Evolutionary conservation across 2,113 vertebrate species (phyloP), one percentile per base, ranked within the genome.

Genomic region (Pteruthius melanotis): DNA sequence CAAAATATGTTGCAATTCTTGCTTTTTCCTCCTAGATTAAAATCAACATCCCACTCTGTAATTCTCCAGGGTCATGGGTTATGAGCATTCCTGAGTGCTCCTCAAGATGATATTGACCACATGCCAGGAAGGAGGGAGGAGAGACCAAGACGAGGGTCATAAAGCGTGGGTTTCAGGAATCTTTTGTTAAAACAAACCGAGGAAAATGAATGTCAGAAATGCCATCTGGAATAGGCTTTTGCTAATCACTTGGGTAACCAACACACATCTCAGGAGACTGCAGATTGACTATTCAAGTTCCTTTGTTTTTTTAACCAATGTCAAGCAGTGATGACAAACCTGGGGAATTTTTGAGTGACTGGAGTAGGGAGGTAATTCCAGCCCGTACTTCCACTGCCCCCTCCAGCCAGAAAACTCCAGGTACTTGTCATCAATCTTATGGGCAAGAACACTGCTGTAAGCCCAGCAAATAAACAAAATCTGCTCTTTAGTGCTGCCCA

Each of bases 1-100:
- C 85, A 92, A 93, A 96, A 54, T 71, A 94, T 61, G 59, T 59
- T 85, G 86, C 65, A 93, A 87, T 65, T 63, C 81, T 85, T 89
- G 78, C 49, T 84, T 93, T 91, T 42, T 85, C 63, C 52, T 92
- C 63, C 40, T 63, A 71, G 69, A 92, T 89, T 84, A 93, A 95
- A 96, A 89, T 45, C 56, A 82, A 89, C 86, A 92, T 89, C 57
- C 83, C 82, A 87, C 61, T 84, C 68, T 75, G 33, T 66, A 89
- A 92, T 57, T 93, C 88, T 93, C 28, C 71, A 83, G 28, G 74
- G 93, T 93, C 83, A 90, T 0, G 30, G 78, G 66, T 89, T 91
- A 90, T 65, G 30, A 92, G 80, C 88, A 95, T 96, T 96, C 95
- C 69, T 90, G 69, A 92, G 49, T 28, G 85, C 77, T 96, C 76